These are phyloP conservation scores for Mastacembelus armatus DNA, from an alignment of 2,797 vertebrate genomes.

Conservation along the genomic window DNA sequence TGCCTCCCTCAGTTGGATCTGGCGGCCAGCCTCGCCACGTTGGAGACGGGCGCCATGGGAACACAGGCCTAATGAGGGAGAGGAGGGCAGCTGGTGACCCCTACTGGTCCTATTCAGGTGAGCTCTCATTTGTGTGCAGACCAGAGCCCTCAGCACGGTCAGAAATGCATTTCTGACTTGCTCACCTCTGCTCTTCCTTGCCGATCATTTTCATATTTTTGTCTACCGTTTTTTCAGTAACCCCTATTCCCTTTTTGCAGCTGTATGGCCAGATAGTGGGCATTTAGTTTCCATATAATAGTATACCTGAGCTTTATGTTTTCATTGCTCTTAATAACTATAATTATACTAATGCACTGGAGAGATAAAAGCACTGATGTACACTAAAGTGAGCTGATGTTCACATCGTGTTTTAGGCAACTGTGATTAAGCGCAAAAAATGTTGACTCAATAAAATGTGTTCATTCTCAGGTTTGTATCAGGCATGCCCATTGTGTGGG, in stretches of 20 bases:
- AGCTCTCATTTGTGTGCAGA: conserved; percentile 59
- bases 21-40: conserved; percentile 86
- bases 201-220: conserved; percentile 37
- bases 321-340: conserved; percentile 38
- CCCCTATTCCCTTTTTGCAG: background rate
- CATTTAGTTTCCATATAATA: conserved; percentile 33
- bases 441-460: background rate
- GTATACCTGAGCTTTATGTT: conserved; percentile 32
- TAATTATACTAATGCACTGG: conserved; percentile 54
- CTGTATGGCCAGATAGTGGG: conserved; percentile 9
- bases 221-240: conserved; percentile 14
- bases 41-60: conserved; percentile 85
- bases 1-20: conserved; percentile 82
- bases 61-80: conserved; percentile 84
- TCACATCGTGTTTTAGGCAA: conserved; percentile 20
- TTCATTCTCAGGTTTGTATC: background rate
- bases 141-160: conserved; percentile 22
- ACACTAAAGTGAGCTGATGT: conserved; percentile 21
- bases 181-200: conserved; percentile 21
- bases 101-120: conserved; percentile 99
- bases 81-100: conserved; percentile 91
- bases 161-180: conserved; percentile 36
- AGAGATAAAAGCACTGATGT: conserved; percentile 27
- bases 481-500: background rate
- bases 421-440: conserved; percentile 26